Evolutionary conservation across 2,797 vertebrate species (phyloP), one percentile per base, ranked within the genome.

Genomic region (Oreochromis mossambicus): DNA sequence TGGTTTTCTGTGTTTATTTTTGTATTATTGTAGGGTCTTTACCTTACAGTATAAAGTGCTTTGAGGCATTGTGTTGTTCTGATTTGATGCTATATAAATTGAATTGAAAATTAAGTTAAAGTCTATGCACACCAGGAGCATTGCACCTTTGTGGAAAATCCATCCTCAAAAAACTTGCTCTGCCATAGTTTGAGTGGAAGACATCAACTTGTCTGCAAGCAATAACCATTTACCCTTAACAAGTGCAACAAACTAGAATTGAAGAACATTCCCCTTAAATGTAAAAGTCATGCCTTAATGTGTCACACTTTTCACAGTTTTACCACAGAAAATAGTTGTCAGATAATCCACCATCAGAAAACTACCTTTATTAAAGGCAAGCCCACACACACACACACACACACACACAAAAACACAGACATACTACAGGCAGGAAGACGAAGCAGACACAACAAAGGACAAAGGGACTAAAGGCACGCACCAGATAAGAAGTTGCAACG

Each of bases 341-440:
- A 56, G 54, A 56, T 56, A 29, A 56, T 56, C 58, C 1, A 0
- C 58, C 10, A 19, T 12, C 10, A n/a, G 2, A 61, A 61, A 61
- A n/a, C 32, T 63, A 36, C 10, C 58, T 0, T 34, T 36, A 61
- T 36, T n/a, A 36, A 36, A 36, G 29, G 1, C 56, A 61, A 56
- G 14, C 41, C 0, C 26, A 26, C 7, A 34, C 7, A 7, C 7
- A 34, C 32, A 34, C 2, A 34, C 32, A 34, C 2, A 34, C 32
- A 29, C 4, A 29, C 29, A 29, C 4, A 29, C 4, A 29, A 7
- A 52, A 12, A 24, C 12, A 3, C 54, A 56, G 7, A 15, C 8
- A 58, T 17, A 32, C 26, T 32, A 19, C 17, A 61, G 29, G 29
- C 19, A 61, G 29, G 2, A 34, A 61, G 29, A 19, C 2, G 0